Base-by-base conservation (phyloP, 2,113 vertebrate species). In the Embiotoca jacksoni region DNA sequence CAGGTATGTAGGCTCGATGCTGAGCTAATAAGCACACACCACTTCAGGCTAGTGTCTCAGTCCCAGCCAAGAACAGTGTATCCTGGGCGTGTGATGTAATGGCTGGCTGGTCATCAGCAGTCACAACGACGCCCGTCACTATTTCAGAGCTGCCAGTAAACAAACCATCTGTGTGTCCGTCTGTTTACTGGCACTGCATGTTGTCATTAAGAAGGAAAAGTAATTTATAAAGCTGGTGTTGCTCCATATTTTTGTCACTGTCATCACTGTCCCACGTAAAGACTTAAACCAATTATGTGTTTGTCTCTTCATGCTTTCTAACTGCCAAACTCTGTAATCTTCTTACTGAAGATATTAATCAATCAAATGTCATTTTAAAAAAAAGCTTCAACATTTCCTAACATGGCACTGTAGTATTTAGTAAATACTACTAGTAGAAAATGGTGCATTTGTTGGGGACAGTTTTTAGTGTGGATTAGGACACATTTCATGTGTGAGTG, bases 31-130 rank as follows among this genome's bases (percentile, higher is more conserved):
- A 23, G 23, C 23, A 32, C 16, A 30, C 35, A 39, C 41, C 1
- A 10, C 37, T 67, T 44, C 1, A 64, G 63, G n/a, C 53, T 53
- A 23, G 59, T 54, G 46, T 77, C 64, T 74, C 55, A 36, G 58
- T 58, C 63, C 23, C 6, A 68, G 81, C 67, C 81, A 81, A 74
- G 71, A 87, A 77, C 66, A 60, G 83, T 65, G 80, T 68, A 89
- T 85, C 74, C 72, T 72, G 80, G 72, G 70, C 15, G 59, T 85
- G 89, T 91, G 88, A 92, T 78, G 88, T 85, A 70, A 86, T 61
- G 14, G 30, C 56, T 88, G 88, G 87, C 88, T 52, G 49, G 16
- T 6, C 41, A 76, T 82, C 78, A 87, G 82, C 87, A 79, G 87
- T 77, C 85, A 54, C 36, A 81, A 63, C 44, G 88, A 90, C 85